Conservation (phyloP, 2,888 invertebrate species). For the Drosophila infuscata region DNA sequence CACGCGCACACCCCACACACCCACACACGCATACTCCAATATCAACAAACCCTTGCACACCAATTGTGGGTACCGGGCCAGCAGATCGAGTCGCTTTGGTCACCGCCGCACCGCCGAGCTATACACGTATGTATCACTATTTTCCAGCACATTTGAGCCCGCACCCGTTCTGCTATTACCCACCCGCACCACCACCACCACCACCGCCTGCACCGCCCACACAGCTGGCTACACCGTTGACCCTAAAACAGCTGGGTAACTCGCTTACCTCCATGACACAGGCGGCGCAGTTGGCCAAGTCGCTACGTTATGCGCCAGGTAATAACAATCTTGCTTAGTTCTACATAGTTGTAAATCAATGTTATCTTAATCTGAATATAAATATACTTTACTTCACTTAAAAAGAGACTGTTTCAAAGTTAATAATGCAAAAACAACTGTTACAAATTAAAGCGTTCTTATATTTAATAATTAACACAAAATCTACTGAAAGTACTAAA, state of each 20-base stretch:
- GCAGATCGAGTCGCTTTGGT: conserved; percentile 89
- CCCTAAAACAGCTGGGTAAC: conserved; percentile 84
- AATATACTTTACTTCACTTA: neutral
- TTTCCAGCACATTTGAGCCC: conserved; percentile 86
- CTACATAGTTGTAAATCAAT: conserved; percentile 11
- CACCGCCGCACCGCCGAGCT: conserved; percentile 87
- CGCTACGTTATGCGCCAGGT: conserved; percentile 85
- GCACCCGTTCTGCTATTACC: conserved; percentile 86
- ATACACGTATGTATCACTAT: conserved; percentile 88
- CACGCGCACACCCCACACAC: conserved; percentile 28
- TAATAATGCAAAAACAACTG: neutral
- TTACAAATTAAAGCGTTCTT: neutral
- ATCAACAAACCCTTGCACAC: conserved; percentile 36
- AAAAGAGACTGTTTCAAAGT: neutral
- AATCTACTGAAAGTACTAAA: neutral
- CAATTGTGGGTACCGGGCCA: conserved; percentile 38
- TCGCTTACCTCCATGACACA: conserved; percentile 83
- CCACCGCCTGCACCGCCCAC: conserved; percentile 75
- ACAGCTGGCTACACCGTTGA: conserved; percentile 83
- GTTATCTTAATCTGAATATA: neutral
- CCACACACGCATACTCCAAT: conserved; percentile 31
- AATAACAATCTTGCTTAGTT: conserved; percentile 50
- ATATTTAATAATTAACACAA: neutral
- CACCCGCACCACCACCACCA: conserved; percentile 84
- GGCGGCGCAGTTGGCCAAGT: conserved; percentile 85